Base-by-base conservation (phyloP, 2,888 invertebrate genomes). In the Mythimna pallens region DNA sequence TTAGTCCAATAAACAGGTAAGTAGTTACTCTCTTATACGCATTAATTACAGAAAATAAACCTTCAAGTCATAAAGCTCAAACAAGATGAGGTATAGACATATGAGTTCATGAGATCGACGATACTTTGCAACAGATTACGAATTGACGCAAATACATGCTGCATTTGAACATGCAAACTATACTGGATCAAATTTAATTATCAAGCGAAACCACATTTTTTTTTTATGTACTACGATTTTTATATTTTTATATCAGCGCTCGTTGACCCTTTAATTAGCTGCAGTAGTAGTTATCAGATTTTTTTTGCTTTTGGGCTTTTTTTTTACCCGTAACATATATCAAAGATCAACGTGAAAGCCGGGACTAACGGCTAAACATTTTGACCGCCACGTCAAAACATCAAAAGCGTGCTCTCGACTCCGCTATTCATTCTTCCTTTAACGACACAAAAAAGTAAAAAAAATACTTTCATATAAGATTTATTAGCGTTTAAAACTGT, bases 61-160 rank as follows among this genome's bases (percentile, higher is more conserved):
- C 72, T 81, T 79, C 75, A 86, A 82, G 66, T 80, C 76, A 79
- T 82, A 82, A 88, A 92, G 92, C 91, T 89, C 87, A 91, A 92
- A 91, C 91, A 85, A 87, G 87, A 93, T 93, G 92, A 84, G 86
- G 74, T 93, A 92, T 92, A 89, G 79, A 92, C 89, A 92, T 70
- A 87, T 92, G 92, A 89, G 78, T 73, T 74, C 76, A 82, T 85
- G 85, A 84, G 72, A 82, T 73, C 78, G 70, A 85, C 84, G 88
- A 87, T 86, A 83, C 85, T 83, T 86, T 89, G 89, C 90, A 89
- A 89, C 47, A 81, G 65, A 69, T 52, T 22, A 62, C 3, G 30
- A 36, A 10, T 47, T n/a, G 2, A 25, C 8, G 12, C 25, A 50
- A 43, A 25, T 30, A 25, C 10, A 14, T 6, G 8, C 10, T 59